phyloP scores from a whole-genome alignment of 2,113 vertebrate species.

The Antennarius striatus region DNA sequence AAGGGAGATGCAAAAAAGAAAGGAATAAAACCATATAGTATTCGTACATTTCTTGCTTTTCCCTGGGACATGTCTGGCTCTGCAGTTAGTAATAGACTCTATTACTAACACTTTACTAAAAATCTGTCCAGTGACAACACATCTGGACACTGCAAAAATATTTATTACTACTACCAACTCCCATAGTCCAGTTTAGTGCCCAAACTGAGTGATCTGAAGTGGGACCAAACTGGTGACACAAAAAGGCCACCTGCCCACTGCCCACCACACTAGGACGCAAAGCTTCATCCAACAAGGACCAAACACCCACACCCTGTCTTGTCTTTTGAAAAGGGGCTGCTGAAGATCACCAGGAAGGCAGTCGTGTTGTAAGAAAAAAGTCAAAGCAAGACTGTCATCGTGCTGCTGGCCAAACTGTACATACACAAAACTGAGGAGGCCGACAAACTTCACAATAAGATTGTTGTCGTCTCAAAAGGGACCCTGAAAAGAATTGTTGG shows the following conservation, averaged over 20 bases:
- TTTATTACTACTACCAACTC: neutral
- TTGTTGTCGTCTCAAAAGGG: slow-evolving; percentile 13
- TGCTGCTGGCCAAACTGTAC: slow-evolving; percentile 32
- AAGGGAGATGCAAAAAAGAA: slow-evolving; percentile 6
- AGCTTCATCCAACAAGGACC: slow-evolving; percentile 56
- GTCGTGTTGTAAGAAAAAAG: neutral
- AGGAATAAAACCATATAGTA: slow-evolving; percentile 15
- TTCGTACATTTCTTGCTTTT: slow-evolving; percentile 20
- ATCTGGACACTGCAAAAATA: neutral
- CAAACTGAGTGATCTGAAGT: slow-evolving; percentile 3
- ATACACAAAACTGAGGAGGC: slow-evolving; percentile 19
- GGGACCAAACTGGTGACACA: neutral
- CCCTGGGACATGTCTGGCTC: slow-evolving; percentile 4
- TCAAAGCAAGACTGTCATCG: neutral
- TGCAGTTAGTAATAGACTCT: neutral
- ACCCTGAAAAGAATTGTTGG: slow-evolving; percentile 21
- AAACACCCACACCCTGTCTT: slow-evolving; percentile 21
- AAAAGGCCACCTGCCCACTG: neutral
- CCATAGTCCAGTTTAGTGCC: slow-evolving; percentile 6
- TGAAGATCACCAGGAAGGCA: slow-evolving; percentile 16
- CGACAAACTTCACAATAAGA: slow-evolving; percentile 9
- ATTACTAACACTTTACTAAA: slow-evolving; percentile 37
- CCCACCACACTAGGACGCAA: neutral
- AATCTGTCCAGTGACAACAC: slow-evolving; percentile 7
- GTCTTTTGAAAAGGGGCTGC: slow-evolving; percentile 13